Conservation (phyloP, 2,797 vertebrate genomes). For the Acropternis orthonyx region DNA sequence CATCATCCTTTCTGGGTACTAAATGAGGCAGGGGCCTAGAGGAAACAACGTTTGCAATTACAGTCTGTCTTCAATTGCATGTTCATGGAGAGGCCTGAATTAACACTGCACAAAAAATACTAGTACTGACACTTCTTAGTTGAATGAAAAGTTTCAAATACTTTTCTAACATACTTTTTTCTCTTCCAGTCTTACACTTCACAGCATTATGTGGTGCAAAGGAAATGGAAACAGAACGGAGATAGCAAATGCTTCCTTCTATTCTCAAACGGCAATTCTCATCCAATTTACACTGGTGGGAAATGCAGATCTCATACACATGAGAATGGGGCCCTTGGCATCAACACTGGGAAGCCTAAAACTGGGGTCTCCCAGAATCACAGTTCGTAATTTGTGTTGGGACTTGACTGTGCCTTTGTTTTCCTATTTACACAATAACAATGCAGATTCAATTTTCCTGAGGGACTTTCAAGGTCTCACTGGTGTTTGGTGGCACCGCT, state of each 20-base stretch:
- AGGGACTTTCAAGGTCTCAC: background rate
- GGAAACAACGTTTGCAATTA: background rate
- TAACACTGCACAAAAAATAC: background rate
- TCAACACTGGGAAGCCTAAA: background rate
- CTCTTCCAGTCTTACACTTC: background rate
- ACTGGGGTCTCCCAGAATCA: background rate
- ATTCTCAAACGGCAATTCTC: background rate
- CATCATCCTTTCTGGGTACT: background rate
- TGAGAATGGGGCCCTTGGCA: background rate
- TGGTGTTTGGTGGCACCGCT: background rate
- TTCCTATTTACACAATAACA: background rate
- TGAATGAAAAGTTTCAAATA: background rate
- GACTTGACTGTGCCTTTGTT: conserved; percentile 7
- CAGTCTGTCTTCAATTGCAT: background rate
- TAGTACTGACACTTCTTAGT: background rate
- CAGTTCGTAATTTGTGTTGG: background rate
- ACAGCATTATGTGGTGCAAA: background rate
- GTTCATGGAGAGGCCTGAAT: background rate
- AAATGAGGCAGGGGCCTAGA: background rate
- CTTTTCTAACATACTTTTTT: background rate
- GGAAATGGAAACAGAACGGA: background rate
- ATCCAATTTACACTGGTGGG: background rate
- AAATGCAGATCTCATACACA: background rate
- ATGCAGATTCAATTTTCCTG: background rate
- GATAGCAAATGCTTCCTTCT: conserved; percentile 3